Evolutionary conservation across 1,140 invertebrate species (phyloP), one percentile per base, ranked within the genome.

Genomic region (Drosophila orena): DNA sequence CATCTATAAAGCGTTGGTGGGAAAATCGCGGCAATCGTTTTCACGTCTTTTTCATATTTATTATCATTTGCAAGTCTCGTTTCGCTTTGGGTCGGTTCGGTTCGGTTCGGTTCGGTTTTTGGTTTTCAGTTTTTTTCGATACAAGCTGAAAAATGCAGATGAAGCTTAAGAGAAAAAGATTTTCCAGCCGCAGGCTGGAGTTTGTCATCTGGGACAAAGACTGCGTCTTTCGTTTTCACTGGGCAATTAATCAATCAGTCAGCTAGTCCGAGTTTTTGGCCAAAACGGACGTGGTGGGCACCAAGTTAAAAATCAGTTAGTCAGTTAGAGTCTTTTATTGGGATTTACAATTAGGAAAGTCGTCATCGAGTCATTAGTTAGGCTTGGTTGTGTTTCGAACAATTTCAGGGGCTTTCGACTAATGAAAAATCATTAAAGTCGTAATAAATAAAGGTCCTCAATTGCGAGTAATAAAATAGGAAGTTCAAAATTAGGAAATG

Each of bases 1-100:
- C 77, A 90, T 86, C 77, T 60, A 8, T 57, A 69, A 77, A 68
- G 84, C 84, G 83, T 88, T 77, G 83, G 83, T 89, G 83, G 83
- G 83, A 88, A 88, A 76, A 88, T 73, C 76, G 73, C 78, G 53
- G 72, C 74, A 68, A 81, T 77, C 85, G 72, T 79, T 89, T 86
- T 68, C 66, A 74, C 59, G 65, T 84, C 72, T 71, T 62, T 61
- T 72, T 62, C 62, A 75, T 75, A 75, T 75, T 75, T 75, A 75
- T 75, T 75, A 75, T 75, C 72, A 75, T 75, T 75, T 75, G 71
- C 72, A 37, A 61, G 71, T 72, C 50, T 38, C 46, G 66, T 69
- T 69, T 56, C 27, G 61, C 61, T 66, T 27, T 40, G 49, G 20
- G 46, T 57, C 40, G 59, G 22, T 37, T 56, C 27, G 27, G 6